Percentiles rank a stretch among this genome's conserved stretches.
Evolutionary conservation across 2,113 vertebrate species (phyloP).

Genomic region (Dendropsophus ebraccatus): DNA sequence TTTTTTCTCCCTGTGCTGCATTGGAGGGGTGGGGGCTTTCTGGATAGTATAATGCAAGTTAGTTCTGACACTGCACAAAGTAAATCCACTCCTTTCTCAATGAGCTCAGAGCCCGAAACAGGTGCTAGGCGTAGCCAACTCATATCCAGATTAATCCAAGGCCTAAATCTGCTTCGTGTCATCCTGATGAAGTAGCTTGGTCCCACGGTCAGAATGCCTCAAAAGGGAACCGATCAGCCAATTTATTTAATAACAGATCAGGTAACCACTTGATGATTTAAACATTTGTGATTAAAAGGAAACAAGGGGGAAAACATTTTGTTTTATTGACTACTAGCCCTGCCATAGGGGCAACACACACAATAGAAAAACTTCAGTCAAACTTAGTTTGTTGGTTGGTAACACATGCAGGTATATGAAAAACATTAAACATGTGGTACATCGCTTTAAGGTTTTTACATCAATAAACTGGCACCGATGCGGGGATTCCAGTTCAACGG

Average conservation of each 20-base stretch:
- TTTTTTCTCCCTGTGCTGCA: conserved; percentile 22
- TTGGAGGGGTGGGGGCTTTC: conserved; percentile 44
- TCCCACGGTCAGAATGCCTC: conserved; percentile 17
- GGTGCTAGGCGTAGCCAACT: conserved; percentile 61
- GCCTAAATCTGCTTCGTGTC: conserved; percentile 30
- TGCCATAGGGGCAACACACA: neutral
- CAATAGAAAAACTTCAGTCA: neutral
- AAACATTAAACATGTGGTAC: too few species aligned
- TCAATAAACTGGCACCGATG: too few species aligned
- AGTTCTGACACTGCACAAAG: conserved; percentile 43
- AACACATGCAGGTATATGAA: neutral
- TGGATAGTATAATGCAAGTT: conserved; percentile 51
- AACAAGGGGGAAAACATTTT: neutral
- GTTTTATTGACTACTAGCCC: neutral
- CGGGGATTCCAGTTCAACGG: too few species aligned
- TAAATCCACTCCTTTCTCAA: conserved; percentile 43
- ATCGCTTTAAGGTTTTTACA: too few species aligned
- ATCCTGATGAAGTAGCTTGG: conserved; percentile 43
- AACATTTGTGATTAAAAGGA: conserved; percentile 30
- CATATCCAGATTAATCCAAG: conserved; percentile 37
- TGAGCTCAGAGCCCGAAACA: conserved; percentile 59
- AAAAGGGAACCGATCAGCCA: conserved; percentile 22
- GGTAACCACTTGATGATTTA: conserved; percentile 19
- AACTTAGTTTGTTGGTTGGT: neutral
- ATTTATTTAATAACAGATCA: conserved; percentile 2